Evolutionary conservation across 2,888 invertebrate genomes (phyloP).

Genomic region (Eupeodes luniger): DNA sequence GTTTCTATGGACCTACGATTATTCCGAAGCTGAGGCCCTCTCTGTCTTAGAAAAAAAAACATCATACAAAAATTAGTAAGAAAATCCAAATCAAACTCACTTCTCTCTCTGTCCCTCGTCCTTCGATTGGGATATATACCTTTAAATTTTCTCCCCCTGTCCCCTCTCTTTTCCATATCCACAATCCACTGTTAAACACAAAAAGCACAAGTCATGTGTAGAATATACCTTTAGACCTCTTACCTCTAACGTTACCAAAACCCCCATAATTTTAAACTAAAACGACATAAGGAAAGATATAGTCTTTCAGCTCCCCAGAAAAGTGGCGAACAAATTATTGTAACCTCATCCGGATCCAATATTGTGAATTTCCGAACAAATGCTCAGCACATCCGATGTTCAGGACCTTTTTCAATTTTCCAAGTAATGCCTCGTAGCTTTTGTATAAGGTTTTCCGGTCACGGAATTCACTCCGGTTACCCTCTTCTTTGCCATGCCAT

Average conservation of each 20-base stretch:
- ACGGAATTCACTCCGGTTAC: slow-evolving; percentile 60
- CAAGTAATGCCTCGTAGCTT: slow-evolving; percentile 47
- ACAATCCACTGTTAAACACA: not conserved
- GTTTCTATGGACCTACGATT: not conserved
- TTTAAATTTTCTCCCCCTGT: not conserved
- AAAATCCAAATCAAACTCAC: slow-evolving; percentile 21
- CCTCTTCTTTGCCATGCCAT: not conserved
- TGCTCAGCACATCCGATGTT: slow-evolving; percentile 71
- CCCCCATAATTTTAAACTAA: slow-evolving; percentile 12
- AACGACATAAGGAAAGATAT: slow-evolving; percentile 7
- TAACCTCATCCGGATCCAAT: slow-evolving; percentile 75
- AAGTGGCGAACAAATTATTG: slow-evolving; percentile 72
- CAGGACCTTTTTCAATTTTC: slow-evolving; percentile 68
- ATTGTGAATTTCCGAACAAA: slow-evolving; percentile 76
- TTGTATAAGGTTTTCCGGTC: slow-evolving; percentile 74
- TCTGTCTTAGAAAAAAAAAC: not conserved
- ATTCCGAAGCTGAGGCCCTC: too few relatives aligned
- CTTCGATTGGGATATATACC: not conserved
- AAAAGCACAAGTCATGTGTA: slow-evolving; percentile 14
- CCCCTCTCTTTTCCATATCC: too few relatives aligned
- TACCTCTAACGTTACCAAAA: not conserved
- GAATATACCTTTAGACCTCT: not conserved
- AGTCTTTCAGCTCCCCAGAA: slow-evolving; percentile 43
- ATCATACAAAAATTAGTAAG: not conserved
- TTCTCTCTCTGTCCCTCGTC: not conserved